phyloP scores from a whole-genome alignment of 1,140 invertebrate genomes.

The Rhopalosiphum padi region DNA sequence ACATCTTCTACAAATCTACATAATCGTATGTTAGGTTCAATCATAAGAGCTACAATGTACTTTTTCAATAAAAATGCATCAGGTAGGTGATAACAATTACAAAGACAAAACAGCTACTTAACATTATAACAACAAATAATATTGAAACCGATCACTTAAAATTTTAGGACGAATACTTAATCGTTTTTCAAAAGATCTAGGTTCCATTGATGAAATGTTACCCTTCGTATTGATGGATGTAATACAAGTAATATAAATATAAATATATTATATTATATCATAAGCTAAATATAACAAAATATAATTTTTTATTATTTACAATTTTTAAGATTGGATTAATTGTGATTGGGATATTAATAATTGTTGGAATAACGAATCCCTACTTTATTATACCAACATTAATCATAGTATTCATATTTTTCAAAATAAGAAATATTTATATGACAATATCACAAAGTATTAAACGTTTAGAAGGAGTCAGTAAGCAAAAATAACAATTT shows the following conservation, averaged over 20 bases:
- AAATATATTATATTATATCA: neutral
- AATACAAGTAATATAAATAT: slow-evolving; percentile 66
- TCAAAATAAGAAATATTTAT: neutral
- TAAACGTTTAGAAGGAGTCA: slow-evolving; percentile 19
- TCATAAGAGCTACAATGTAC: slow-evolving; percentile 81
- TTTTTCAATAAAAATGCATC: slow-evolving; percentile 89
- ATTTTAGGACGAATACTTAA: slow-evolving; percentile 73
- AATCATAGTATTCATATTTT: neutral
- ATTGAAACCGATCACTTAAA: slow-evolving; percentile 54
- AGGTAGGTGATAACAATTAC: slow-evolving; percentile 61
- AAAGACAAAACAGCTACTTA: neutral
- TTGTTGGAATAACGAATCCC: neutral
- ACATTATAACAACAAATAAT: neutral
- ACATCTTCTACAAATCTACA: slow-evolving; percentile 81
- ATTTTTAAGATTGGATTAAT: neutral
- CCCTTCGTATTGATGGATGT: slow-evolving; percentile 81
- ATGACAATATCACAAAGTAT: neutral
- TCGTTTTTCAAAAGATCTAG: slow-evolving; percentile 80
- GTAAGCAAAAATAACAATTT: slow-evolving; percentile 11
- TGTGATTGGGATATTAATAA: neutral
- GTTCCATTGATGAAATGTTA: slow-evolving; percentile 84
- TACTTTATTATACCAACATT: neutral
- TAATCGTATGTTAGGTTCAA: slow-evolving; percentile 81
- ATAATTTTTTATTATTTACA: neutral
- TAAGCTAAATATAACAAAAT: neutral